A percentile compares a stretch with the other conserved stretches of the same genome.
phyloP scores from a whole-genome alignment of 2,113 vertebrate genomes.

The Pyrgilauda ruficollis region DNA sequence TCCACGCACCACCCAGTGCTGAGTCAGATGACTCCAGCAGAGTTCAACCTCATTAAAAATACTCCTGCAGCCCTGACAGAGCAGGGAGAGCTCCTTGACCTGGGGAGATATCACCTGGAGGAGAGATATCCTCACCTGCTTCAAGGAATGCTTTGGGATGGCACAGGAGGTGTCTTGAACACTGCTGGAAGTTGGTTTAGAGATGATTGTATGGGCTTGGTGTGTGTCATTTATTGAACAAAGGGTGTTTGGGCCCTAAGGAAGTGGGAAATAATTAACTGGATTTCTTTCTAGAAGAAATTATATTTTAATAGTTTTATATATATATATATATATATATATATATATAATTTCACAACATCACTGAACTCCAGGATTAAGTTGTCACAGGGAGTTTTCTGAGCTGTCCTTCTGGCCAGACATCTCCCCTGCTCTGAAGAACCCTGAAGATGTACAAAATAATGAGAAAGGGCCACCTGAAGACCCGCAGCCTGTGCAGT shows the following conservation, averaged over 20 bases:
- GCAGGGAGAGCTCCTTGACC: background rate
- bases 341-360: background rate
- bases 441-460: background rate
- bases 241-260: background rate
- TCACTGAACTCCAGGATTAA: background rate
- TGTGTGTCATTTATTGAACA: rapidly evolving
- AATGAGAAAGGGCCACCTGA: background rate
- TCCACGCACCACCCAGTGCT: background rate
- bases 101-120: background rate
- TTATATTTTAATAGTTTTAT: background rate
- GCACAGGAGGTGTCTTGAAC: background rate
- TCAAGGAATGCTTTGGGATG: background rate
- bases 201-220: background rate
- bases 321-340: too few species aligned
- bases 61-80: background rate
- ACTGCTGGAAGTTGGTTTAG: background rate
- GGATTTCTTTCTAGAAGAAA: background rate
- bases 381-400: rapidly evolving
- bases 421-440: background rate
- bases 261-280: background rate
- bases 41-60: background rate
- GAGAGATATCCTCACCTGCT: background rate
- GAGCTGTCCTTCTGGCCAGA: background rate
- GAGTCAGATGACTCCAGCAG: background rate
- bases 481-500: background rate